Conservation (phyloP, 2,113 vertebrate genomes). For the Aramus guarauna region DNA sequence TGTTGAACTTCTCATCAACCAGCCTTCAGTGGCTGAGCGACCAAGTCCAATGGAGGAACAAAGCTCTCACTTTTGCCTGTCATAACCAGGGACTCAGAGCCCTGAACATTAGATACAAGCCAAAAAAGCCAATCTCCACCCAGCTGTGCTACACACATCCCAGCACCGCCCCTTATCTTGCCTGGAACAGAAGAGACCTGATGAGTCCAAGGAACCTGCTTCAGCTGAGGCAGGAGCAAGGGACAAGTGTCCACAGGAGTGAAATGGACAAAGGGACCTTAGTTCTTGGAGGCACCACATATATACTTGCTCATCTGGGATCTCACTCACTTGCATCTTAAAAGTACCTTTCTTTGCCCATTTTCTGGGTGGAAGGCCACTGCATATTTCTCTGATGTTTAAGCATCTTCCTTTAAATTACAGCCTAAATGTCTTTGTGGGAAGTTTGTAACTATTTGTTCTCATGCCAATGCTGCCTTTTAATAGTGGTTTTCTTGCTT, state of each 20-base stretch:
- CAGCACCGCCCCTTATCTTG: background rate
- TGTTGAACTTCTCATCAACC: too few relatives aligned
- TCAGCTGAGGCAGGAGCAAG: background rate
- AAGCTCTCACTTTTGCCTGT: background rate
- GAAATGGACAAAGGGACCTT: background rate
- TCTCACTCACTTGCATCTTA: background rate
- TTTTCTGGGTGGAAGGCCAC: background rate
- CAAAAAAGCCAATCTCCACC: rapidly evolving
- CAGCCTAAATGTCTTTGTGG: background rate
- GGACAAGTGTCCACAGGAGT: background rate
- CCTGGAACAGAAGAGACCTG: background rate
- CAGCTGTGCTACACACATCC: rapidly evolving
- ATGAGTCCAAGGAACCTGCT: background rate
- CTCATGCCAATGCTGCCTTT: background rate
- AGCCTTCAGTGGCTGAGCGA: background rate
- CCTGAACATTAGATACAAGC: background rate
- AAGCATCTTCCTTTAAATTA: background rate
- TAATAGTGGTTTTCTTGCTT: background rate
- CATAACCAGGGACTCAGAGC: background rate
- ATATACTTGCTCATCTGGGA: background rate
- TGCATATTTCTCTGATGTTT: background rate
- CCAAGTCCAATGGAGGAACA: rapidly evolving
- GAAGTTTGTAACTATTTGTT: background rate
- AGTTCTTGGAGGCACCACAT: background rate
- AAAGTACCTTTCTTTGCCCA: background rate